Evolutionary conservation across 2,888 invertebrate species (phyloP).

Genomic region (Heteropelma amictum): DNA sequence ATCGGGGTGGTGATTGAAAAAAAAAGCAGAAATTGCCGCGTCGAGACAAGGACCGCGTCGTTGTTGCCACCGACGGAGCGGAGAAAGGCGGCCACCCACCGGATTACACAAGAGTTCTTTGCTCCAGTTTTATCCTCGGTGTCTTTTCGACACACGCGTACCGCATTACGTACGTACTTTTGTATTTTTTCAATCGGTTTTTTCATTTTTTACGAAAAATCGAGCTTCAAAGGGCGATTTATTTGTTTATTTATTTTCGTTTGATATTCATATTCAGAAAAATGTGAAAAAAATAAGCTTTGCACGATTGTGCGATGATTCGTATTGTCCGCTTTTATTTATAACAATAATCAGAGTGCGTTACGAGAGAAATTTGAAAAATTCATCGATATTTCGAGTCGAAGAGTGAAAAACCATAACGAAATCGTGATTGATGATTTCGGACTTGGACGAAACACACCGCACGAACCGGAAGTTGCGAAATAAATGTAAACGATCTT

Average conservation of each 20-base stretch:
- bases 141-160: constrained; percentile 64
- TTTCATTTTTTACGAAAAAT: constrained; percentile 1
- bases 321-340: neutral
- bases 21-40: constrained; percentile 38
- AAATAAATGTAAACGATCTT: neutral
- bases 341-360: no score
- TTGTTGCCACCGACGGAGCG: constrained; percentile 17
- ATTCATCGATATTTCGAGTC: no score
- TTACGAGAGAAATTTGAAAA: no score
- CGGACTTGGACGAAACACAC: neutral
- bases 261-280: neutral
- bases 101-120: constrained; percentile 68
- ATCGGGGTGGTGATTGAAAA: constrained; percentile 43
- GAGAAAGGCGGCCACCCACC: constrained; percentile 75
- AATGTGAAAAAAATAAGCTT: neutral
- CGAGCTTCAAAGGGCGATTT: no score
- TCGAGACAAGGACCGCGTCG: constrained; percentile 31
- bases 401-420: no score
- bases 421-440: neutral
- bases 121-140: constrained; percentile 67
- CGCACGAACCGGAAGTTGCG: no score
- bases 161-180: no score
- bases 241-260: no score
- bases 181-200: constrained; percentile 53
- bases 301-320: neutral